These are phyloP conservation scores for Stratiomys singularior DNA, from an alignment of 2,888 invertebrate genomes.

Conservation along the genomic window DNA sequence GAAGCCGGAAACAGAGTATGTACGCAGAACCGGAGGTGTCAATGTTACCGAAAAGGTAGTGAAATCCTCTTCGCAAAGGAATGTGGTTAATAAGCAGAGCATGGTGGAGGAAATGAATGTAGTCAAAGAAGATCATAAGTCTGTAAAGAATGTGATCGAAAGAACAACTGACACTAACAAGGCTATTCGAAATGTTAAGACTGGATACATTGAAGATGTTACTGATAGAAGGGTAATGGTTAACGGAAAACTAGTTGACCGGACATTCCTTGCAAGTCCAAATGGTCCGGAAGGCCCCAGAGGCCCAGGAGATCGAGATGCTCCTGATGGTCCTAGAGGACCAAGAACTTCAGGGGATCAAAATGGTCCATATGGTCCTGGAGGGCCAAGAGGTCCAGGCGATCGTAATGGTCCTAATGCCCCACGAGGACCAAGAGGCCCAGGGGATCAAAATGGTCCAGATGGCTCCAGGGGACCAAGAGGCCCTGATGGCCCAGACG, in stretches of 20 bases:
- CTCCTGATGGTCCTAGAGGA: not conserved
- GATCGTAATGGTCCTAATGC: not conserved
- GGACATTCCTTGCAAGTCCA: not conserved
- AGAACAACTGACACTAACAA: constrained; percentile 41
- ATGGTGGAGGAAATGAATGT: constrained; percentile 48
- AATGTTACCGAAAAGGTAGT: constrained; percentile 63
- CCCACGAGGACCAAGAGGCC: not conserved
- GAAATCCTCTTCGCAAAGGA: constrained; percentile 60
- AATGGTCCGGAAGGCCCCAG: no score
- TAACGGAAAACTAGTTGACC: not conserved
- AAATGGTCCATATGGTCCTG: not conserved
- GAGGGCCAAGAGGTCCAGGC: not conserved
- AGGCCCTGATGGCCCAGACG: not conserved
- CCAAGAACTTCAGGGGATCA: not conserved
- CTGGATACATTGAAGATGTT: constrained; percentile 22
- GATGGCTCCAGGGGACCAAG: not conserved
- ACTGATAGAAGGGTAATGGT: constrained; percentile 11
- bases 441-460: not conserved
- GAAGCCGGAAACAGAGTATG: constrained; percentile 62
- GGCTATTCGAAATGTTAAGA: constrained; percentile 23
- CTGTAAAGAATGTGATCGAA: constrained; percentile 47
- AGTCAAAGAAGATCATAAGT: constrained; percentile 53
- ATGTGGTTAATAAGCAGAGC: constrained; percentile 57
- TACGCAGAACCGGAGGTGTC: constrained; percentile 60
- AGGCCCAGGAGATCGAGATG: not conserved